phyloP scores from a whole-genome alignment of 1,140 invertebrate genomes.

The Platorchestia sp. region DNA sequence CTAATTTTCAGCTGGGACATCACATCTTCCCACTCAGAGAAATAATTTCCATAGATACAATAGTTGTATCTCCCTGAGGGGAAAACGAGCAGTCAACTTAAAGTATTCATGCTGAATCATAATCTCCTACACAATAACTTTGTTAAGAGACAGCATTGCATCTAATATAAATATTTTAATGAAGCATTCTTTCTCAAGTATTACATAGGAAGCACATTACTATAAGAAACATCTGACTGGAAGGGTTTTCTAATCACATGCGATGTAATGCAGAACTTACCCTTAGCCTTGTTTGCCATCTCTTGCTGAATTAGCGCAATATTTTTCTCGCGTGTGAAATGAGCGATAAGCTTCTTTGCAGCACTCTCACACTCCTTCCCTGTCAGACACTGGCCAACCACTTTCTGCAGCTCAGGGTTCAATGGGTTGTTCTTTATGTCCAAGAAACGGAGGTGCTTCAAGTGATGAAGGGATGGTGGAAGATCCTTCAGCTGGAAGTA shows the following conservation, averaged over 20 bases:
- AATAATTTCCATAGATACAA: too few species aligned
- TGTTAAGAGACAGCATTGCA: too few species aligned
- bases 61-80: too few species aligned
- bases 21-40: too few species aligned
- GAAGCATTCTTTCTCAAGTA: too few species aligned
- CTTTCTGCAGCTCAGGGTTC: constrained; percentile 40
- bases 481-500: constrained; percentile 42
- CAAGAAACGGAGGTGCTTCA: constrained; percentile 49
- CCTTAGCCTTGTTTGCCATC: constrained; percentile 42
- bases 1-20: too few species aligned
- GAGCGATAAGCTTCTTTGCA: constrained; percentile 32
- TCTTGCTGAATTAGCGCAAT: background rate
- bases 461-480: constrained; percentile 19
- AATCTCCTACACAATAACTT: too few species aligned
- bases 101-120: background rate
- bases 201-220: too few species aligned
- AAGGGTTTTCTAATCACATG: too few species aligned
- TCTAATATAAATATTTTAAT: too few species aligned
- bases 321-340: constrained; percentile 41
- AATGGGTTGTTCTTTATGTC: constrained; percentile 52
- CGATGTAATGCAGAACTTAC: background rate
- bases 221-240: too few species aligned
- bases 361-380: constrained; percentile 54
- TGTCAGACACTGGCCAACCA: constrained; percentile 48
- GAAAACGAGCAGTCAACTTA: background rate